Conservation (phyloP, 1,140 invertebrate genomes). For the Dufourea novaeangliae region DNA sequence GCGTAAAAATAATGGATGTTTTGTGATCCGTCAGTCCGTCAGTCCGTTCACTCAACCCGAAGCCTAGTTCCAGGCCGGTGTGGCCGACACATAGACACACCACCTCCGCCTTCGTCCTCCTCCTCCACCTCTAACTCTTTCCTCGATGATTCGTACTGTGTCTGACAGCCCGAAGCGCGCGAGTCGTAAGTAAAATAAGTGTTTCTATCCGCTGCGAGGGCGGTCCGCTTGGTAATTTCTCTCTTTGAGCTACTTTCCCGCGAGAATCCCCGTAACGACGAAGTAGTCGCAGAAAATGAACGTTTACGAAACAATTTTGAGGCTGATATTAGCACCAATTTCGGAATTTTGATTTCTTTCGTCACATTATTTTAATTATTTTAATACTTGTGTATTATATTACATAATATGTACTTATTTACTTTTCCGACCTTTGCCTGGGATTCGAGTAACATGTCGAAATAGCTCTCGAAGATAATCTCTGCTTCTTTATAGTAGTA, state of each 20-base stretch:
- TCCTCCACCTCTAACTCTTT: not conserved
- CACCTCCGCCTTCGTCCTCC: conserved; percentile 17
- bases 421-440: too few relatives aligned
- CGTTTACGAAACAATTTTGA: not conserved
- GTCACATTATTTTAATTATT: too few relatives aligned
- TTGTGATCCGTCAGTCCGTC: conserved; percentile 21
- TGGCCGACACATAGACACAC: not conserved
- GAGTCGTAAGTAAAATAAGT: conserved; percentile 24
- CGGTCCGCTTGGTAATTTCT: conserved; percentile 9
- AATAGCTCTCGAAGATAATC: too few relatives aligned
- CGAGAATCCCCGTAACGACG: not conserved
- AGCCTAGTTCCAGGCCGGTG: conserved; percentile 27
- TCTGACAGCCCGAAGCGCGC: conserved; percentile 1
- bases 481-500: too few relatives aligned
- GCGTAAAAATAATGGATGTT: conserved; percentile 42
- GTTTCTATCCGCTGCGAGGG: conserved; percentile 36
- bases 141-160: not conserved
- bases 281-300: not conserved
- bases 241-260: not conserved
- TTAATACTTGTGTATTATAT: too few relatives aligned
- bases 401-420: too few relatives aligned
- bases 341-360: not conserved
- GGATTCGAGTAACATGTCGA: too few relatives aligned
- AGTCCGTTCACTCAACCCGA: conserved; percentile 27
- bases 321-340: not conserved